These are phyloP conservation scores for Drosophila burlai DNA, from an alignment of 1,140 invertebrate genomes.

Conservation along the genomic window DNA sequence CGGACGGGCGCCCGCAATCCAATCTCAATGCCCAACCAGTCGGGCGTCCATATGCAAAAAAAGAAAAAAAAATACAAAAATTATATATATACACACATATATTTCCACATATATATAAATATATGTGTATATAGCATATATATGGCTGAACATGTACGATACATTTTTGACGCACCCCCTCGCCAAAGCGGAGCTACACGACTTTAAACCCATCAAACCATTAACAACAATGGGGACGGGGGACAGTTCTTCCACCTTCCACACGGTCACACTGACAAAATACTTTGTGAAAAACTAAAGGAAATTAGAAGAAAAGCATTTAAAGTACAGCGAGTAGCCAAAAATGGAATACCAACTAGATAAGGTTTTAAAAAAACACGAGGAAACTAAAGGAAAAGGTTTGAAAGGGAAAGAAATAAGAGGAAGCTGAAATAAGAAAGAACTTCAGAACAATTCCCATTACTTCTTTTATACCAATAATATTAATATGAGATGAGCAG, in stretches of 20 bases:
- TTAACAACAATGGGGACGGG: slow-evolving; percentile 48
- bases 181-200: slow-evolving; percentile 36
- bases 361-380: not conserved
- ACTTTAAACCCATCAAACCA: slow-evolving; percentile 82
- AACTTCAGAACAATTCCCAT: not conserved
- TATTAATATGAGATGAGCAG: too few relatives aligned
- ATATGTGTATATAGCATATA: not conserved
- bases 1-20: slow-evolving; percentile 60
- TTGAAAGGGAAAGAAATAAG: not conserved
- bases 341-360: not conserved
- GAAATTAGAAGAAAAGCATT: not conserved
- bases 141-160: slow-evolving; percentile 25
- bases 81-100: not conserved
- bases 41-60: slow-evolving; percentile 75
- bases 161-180: slow-evolving; percentile 69
- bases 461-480: too few relatives aligned
- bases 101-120: slow-evolving; percentile 8
- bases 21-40: slow-evolving; percentile 57
- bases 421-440: not conserved
- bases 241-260: slow-evolving; percentile 20
- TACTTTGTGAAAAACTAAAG: not conserved
- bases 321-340: not conserved
- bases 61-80: slow-evolving; percentile 38
- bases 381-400: not conserved
- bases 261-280: slow-evolving; percentile 7